Conservation (phyloP, 1,140 invertebrate species). For the Achatina immaculata region DNA sequence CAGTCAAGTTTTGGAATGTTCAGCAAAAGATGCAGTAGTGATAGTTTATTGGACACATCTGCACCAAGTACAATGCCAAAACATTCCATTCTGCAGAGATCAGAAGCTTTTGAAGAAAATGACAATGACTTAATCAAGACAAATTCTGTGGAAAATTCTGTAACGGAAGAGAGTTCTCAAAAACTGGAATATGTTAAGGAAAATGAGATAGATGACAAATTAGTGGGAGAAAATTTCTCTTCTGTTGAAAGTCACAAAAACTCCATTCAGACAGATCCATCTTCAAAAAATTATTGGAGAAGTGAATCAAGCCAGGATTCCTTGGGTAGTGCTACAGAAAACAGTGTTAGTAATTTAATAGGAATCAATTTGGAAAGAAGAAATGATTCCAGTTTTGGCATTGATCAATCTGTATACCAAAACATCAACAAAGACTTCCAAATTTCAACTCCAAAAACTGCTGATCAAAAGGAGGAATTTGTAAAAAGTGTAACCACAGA, state of each 20-base stretch:
- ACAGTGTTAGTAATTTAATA: background rate
- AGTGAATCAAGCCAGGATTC: background rate
- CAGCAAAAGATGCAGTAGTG: constrained; percentile 18
- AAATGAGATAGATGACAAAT: background rate
- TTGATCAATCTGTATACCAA: background rate
- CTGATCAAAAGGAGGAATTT: background rate
- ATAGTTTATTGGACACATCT: background rate
- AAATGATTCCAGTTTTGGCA: background rate
- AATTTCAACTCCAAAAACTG: background rate
- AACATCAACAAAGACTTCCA: background rate
- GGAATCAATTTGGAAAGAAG: background rate
- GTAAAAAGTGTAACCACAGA: background rate
- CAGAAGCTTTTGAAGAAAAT: background rate
- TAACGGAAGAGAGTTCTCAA: background rate
- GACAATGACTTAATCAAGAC: background rate
- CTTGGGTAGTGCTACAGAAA: background rate
- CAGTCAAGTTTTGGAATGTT: background rate
- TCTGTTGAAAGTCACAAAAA: background rate
- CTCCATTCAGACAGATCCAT: background rate
- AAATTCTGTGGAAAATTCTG: background rate
- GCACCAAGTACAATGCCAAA: background rate
- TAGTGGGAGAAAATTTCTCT: background rate
- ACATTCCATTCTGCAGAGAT: background rate
- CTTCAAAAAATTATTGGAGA: background rate
- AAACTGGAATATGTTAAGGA: background rate